A percentile compares a stretch with the other conserved stretches of the same genome.
These are phyloP conservation scores for Ochropleura plecta DNA, from an alignment of 2,888 invertebrate species.

Conservation along the genomic window DNA sequence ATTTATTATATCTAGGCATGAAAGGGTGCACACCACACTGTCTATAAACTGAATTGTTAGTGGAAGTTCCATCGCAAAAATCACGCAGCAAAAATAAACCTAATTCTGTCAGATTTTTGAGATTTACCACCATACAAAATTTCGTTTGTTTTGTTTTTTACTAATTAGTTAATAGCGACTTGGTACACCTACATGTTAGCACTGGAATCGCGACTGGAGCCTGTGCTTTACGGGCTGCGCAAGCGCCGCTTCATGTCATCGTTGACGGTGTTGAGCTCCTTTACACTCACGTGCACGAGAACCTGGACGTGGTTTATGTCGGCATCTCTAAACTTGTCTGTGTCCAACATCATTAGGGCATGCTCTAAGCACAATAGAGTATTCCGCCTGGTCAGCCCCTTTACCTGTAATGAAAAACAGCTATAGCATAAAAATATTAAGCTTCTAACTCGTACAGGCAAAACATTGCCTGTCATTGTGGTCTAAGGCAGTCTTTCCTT, in stretches of 20 bases:
- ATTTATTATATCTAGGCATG: too few species aligned
- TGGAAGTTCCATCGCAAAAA: too few species aligned
- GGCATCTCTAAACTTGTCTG: background rate
- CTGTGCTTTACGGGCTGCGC: background rate
- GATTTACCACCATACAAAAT: background rate
- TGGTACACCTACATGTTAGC: background rate
- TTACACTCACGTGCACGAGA: constrained; percentile 10
- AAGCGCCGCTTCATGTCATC: constrained; percentile 30
- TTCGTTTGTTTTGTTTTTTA: background rate
- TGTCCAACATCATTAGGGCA: constrained; percentile 63
- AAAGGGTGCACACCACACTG: too few species aligned
- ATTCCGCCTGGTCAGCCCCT: constrained; percentile 62
- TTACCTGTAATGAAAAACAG: constrained; percentile 64
- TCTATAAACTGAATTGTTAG: too few species aligned
- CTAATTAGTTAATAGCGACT: background rate
- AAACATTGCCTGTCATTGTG: background rate
- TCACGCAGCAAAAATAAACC: too few species aligned
- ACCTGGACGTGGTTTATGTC: background rate
- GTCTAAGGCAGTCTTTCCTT: too few species aligned
- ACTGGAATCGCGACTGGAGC: background rate
- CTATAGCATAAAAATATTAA: background rate
- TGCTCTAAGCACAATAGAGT: constrained; percentile 72
- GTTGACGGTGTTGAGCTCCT: constrained; percentile 19
- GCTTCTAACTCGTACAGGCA: too few species aligned
- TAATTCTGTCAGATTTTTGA: too few species aligned